Evolutionary conservation across 2,888 invertebrate genomes (phyloP).

Genomic region (Smittia aterrima): DNA sequence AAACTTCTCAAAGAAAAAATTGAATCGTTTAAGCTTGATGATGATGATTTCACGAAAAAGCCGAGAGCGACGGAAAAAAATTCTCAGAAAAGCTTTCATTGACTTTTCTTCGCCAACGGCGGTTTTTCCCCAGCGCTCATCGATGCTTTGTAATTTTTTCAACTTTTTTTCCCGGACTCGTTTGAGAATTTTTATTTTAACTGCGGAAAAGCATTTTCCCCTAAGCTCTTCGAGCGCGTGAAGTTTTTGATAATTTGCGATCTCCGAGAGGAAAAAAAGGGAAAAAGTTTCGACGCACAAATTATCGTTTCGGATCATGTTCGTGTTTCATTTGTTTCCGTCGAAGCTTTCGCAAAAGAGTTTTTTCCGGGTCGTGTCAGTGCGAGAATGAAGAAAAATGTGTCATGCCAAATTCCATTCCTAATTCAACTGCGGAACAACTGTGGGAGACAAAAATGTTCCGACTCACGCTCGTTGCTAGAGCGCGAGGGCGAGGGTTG

Average conservation of each 20-base stretch:
- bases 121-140: neutral
- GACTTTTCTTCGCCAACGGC: neutral
- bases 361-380: neutral
- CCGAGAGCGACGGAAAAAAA: too few species aligned
- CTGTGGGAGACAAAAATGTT: conserved; percentile 23
- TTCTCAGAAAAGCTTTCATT: too few species aligned
- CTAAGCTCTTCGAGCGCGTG: neutral
- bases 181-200: neutral
- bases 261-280: neutral
- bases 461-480: neutral
- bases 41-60: too few species aligned
- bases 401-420: conserved; percentile 37
- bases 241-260: conserved; percentile 4
- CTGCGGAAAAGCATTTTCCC: neutral
- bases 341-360: neutral
- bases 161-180: too few species aligned
- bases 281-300: conserved; percentile 4
- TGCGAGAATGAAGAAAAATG: conserved; percentile 27
- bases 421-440: conserved; percentile 13
- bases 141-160: neutral
- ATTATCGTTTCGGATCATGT: conserved; percentile 40
- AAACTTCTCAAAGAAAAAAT: too few species aligned
- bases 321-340: conserved; percentile 25
- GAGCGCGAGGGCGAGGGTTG: conserved; percentile 10
- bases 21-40: too few species aligned